Evolutionary conservation across 2,113 vertebrate species (phyloP), one percentile per base, ranked within the genome.

Genomic region (Helogale parvula): DNA sequence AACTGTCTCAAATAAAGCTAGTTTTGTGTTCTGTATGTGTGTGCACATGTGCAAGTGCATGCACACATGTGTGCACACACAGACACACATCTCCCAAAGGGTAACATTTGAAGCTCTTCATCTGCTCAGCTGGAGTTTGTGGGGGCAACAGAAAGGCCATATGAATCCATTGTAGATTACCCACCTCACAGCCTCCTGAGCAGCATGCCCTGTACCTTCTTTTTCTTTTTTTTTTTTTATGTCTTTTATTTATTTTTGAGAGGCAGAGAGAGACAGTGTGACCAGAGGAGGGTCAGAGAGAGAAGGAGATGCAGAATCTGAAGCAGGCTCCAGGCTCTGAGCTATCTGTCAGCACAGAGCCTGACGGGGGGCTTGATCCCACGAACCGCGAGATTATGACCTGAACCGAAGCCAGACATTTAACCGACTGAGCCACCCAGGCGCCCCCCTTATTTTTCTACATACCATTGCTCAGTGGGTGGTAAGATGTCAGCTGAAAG

Each of bases 181-280:
- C 88, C 33, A 25, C 77, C 76, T 77, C 65, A 14, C 66, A 13
- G 25, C 84, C 85, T 92, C 79, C 57, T 90, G 41, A 95, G 25
- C 68, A 93, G 47, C 31, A 7, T 41, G 63, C 33, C 60, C 66
- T 74, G 29, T 63, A 35, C 71, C 81, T 92, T 93, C 60, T 77
- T 97, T 95, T 93, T 80, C 74, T 96, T 41, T 92, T 94, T 60
- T 77, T 97, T 95, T 93, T 80, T 41, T 41, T 5, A 41, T 41
- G 41, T 41, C 41, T 41, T 41, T 41, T 41, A 41, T 41, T 41
- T 41, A 41, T 41, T 41, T 41, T 41, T 41, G 41, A 41, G 41
- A 41, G 41, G 41, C 41, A 41, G 41, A 41, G 41, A 41, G 41
- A 41, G 41, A 41, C 41, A 41, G 41, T 41, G 41, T 41, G 41